phyloP scores from a whole-genome alignment of 1,140 invertebrate genomes.

The Rhyzopertha dominica region DNA sequence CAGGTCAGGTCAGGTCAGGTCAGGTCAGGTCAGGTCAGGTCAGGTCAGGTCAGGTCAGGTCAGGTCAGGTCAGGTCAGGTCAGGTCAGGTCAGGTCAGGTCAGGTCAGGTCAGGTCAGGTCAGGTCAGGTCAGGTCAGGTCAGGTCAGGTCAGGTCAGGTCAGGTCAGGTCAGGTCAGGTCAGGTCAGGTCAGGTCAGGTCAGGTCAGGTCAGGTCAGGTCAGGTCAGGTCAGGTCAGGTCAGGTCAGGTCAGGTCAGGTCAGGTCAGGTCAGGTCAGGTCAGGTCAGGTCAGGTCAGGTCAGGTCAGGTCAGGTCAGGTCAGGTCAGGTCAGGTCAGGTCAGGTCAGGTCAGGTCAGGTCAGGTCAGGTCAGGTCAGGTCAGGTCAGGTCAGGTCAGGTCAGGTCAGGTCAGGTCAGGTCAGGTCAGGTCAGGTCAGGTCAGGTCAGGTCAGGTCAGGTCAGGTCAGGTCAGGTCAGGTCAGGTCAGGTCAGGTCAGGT shows the following conservation, averaged over 20 bases:
- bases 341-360: constrained; percentile 22
- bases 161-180: constrained; percentile 31
- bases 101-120: constrained; percentile 28
- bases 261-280: constrained; percentile 13
- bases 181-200: constrained; percentile 32
- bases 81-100: constrained; percentile 31
- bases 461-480: constrained; percentile 14
- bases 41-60: constrained; percentile 30
- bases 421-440: constrained; percentile 14
- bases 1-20: constrained; percentile 23
- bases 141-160: constrained; percentile 31
- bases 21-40: constrained; percentile 24
- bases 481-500: constrained; percentile 14
- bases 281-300: constrained; percentile 19
- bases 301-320: constrained; percentile 16
- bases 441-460: constrained; percentile 14
- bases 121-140: constrained; percentile 29
- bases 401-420: constrained; percentile 14
- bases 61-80: constrained; percentile 30
- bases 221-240: constrained; percentile 18
- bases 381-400: constrained; percentile 15
- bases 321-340: constrained; percentile 18
- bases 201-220: constrained; percentile 29
- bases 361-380: constrained; percentile 21
- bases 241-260: constrained; percentile 9